Conservation (phyloP, 2,888 invertebrate species). For the Drosophila subquinaria region DNA sequence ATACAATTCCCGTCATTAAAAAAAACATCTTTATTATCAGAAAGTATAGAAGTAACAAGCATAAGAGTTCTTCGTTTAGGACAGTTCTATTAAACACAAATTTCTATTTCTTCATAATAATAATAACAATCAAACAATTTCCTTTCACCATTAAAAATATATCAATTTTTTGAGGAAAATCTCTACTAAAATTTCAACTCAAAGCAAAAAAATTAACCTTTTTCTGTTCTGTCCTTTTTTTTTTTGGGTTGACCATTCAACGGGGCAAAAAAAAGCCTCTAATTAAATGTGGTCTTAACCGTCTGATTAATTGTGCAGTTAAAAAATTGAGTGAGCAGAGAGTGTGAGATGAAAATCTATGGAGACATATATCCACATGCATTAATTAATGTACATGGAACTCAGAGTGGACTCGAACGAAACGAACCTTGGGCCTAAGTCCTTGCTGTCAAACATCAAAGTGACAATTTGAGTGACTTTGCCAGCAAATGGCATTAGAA, state of each 20-base stretch:
- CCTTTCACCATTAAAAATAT: not conserved
- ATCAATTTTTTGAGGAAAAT: not conserved
- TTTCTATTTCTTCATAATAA: not conserved
- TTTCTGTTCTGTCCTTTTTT: conserved; percentile 18
- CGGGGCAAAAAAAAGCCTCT: conserved; percentile 47
- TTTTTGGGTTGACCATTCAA: conserved; percentile 36
- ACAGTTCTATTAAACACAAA: not conserved
- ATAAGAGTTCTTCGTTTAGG: not conserved
- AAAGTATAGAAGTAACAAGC: too few species aligned
- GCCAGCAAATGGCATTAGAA: conserved; percentile 57
- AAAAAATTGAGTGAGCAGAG: conserved; percentile 34
- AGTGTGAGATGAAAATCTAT: conserved; percentile 38
- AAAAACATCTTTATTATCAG: too few species aligned
- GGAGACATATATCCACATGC: conserved; percentile 49
- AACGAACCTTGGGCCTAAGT: conserved; percentile 18
- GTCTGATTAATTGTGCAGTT: conserved; percentile 75
- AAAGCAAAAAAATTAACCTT: conserved; percentile 8
- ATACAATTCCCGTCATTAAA: too few species aligned
- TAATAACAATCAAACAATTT: not conserved
- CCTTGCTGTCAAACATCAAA: conserved; percentile 72
- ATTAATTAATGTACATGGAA: conserved; percentile 44
- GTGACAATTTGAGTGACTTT: conserved; percentile 80
- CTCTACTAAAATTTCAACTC: not conserved
- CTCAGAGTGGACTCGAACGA: conserved; percentile 8
- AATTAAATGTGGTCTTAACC: conserved; percentile 72